Evolutionary conservation across 1,140 invertebrate genomes (phyloP), one percentile per base, ranked within the genome.

Genomic region (Drosophila parvula): DNA sequence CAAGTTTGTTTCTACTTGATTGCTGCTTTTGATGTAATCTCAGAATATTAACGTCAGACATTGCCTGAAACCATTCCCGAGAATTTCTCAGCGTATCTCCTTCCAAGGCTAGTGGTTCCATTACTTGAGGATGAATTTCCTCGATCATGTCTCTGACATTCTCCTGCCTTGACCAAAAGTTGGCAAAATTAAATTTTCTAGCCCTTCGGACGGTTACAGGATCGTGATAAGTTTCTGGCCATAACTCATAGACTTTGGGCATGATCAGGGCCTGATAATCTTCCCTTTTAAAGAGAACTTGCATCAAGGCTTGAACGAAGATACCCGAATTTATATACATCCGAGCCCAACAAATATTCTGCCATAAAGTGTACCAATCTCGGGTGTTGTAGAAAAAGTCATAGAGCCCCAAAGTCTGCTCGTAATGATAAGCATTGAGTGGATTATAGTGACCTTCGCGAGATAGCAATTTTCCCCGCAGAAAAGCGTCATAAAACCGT

Each of bases 241-340:
- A 93, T n/a, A 95, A 93, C 91, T 96, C 95, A 73, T 95, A 95
- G 7, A 95, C 93, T 32, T 95, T 93, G 2, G 95, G 95, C 4
- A 96, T 80, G 5, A 93, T 90, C 22, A 96, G 91, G 28, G 93
- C 93, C 48, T 93, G 93, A 81, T 94, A 94, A 73, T 95, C 95
- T 4, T 92, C 89, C 45, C 95, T 93, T 73, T 95, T 94, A 27
- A 94, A 81, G 7, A 95, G 86, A 0, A 95, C 94, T 5, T 94
- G 92, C 14, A 93, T 93, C 3, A 95, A 90, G 28, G 94, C 93
- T 62, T 95, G 95, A 0, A 94, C 92, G 79, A 95, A 96, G 80
- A 95, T 92, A 8, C 93, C 93, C 57, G 94, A 93, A 91, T 96
- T 96, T 4, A 95, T 63, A 69, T 94, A 74, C 12, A 94, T 83